Percentiles rank a stretch among this genome's conserved stretches.
Conservation (phyloP, 92 coral and sea anemone species). For the Pocillopora meandrina region DNA sequence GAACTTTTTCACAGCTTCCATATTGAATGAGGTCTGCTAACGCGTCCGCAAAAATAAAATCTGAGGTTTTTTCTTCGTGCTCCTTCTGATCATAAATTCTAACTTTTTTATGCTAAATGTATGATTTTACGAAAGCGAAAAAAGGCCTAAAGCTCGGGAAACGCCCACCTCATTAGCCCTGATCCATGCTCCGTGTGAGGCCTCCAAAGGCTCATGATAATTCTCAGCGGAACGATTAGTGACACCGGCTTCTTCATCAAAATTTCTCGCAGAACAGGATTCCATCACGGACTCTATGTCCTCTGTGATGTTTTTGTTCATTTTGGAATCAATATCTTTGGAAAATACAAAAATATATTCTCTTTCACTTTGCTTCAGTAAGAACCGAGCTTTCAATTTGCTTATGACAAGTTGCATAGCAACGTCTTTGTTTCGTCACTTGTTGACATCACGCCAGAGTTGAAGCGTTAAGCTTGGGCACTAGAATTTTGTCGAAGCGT, state of each 20-base stretch:
- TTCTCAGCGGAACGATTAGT: neutral
- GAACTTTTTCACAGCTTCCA: too few species aligned
- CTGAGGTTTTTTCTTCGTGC: too few species aligned
- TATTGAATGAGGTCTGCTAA: too few species aligned
- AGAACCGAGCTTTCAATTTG: neutral
- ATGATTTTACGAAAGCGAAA: neutral
- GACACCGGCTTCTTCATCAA: neutral
- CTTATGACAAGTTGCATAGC: neutral
- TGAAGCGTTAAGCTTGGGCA: neutral
- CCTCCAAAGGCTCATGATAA: neutral
- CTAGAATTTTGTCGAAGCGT: neutral
- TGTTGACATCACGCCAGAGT: neutral
- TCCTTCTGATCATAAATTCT: too few species aligned
- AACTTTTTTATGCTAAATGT: too few species aligned
- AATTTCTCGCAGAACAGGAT: neutral
- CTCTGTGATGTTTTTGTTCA: neutral
- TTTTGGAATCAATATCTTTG: neutral
- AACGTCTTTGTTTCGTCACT: neutral
- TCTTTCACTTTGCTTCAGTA: neutral
- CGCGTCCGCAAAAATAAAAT: too few species aligned
- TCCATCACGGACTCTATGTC: neutral
- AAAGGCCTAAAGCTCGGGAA: neutral
- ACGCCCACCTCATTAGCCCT: neutral
- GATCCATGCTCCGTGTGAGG: neutral
- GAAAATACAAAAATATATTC: neutral